phyloP scores from a whole-genome alignment of 2,888 invertebrate species.

The Epistrophe grossulariae region DNA sequence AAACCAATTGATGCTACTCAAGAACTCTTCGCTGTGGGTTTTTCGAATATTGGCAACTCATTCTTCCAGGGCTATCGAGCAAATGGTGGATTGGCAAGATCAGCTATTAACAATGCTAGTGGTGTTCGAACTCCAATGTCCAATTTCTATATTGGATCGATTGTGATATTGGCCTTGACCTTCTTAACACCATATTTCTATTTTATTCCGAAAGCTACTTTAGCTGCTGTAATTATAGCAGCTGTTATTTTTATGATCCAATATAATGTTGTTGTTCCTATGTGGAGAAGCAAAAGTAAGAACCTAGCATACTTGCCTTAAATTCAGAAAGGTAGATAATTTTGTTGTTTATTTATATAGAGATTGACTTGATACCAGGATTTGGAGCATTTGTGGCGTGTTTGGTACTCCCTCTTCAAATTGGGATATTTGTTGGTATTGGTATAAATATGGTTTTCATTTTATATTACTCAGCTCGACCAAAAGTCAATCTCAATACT shows the following conservation, averaged over 20 bases:
- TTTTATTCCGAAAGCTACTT: constrained; percentile 92
- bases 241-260: constrained; percentile 96
- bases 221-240: constrained; percentile 95
- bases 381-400: constrained; percentile 94
- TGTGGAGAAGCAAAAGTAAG: constrained; percentile 95
- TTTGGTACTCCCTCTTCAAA: constrained; percentile 91
- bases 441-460: constrained; percentile 93
- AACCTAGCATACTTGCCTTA: constrained; percentile 63
- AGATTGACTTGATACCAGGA: constrained; percentile 93
- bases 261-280: constrained; percentile 91
- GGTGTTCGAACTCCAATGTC: constrained; percentile 94
- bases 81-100: constrained; percentile 91
- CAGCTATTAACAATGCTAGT: constrained; percentile 94
- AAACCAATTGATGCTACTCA: constrained; percentile 94
- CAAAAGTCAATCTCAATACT: constrained; percentile 92
- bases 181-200: constrained; percentile 94
- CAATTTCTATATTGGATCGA: constrained; percentile 91
- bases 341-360: constrained; percentile 84
- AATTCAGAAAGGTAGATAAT: too few species aligned
- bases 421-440: constrained; percentile 93
- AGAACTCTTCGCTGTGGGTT: constrained; percentile 93
- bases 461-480: constrained; percentile 93
- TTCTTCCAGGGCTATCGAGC: constrained; percentile 93
- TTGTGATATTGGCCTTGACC: constrained; percentile 92
- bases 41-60: constrained; percentile 90